These are phyloP conservation scores for Halichoeres trimaculatus DNA, from an alignment of 2,113 vertebrate genomes.

Conservation along the genomic window DNA sequence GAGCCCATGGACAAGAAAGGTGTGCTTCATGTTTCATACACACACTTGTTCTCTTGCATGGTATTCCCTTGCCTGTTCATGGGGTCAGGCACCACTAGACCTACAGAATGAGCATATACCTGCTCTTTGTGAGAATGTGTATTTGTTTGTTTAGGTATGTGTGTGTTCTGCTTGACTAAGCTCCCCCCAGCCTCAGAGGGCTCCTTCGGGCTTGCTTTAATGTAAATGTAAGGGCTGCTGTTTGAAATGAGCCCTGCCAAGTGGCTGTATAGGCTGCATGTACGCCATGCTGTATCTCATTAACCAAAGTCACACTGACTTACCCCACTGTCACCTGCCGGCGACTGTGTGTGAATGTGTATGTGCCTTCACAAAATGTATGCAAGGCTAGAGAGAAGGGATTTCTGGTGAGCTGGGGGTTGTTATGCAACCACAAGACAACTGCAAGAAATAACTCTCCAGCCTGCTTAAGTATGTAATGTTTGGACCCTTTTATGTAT, in stretches of 20 bases:
- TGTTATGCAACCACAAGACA: constrained; percentile 58
- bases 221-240: constrained; percentile 63
- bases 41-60: not conserved
- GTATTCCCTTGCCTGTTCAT: constrained; percentile 1
- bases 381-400: constrained; percentile 7
- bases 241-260: constrained; percentile 58
- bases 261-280: constrained; percentile 41
- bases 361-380: constrained; percentile 5
- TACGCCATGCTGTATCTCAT: constrained; percentile 60
- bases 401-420: constrained; percentile 41
- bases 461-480: no score
- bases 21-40: not conserved
- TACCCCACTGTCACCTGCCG: constrained; percentile 48
- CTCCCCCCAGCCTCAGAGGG: constrained; percentile 40
- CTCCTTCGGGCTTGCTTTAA: constrained; percentile 63
- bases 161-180: constrained; percentile 60
- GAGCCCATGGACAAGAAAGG: not conserved
- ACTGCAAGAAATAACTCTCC: constrained; percentile 20
- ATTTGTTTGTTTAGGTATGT: constrained; percentile 7
- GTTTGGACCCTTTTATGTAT: constrained; percentile 39
- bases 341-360: constrained; percentile 3
- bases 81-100: constrained; percentile 41
- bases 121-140: not conserved
- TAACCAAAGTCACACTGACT: constrained; percentile 67
- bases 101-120: not conserved